Base-by-base conservation (phyloP, 1,140 invertebrate species). In the Listronotus bonariensis region DNA sequence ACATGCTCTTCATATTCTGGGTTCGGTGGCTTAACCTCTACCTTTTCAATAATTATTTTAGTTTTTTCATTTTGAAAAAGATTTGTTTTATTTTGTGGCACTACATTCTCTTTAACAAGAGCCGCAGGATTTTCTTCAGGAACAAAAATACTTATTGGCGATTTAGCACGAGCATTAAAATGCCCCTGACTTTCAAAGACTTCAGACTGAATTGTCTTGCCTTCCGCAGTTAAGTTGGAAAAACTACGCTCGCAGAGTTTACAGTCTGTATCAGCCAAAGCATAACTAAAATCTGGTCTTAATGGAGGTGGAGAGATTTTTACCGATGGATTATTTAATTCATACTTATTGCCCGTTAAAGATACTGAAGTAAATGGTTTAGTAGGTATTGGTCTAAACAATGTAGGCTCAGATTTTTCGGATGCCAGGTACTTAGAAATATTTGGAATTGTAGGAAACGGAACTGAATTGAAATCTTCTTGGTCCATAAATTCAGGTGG, bases 101-200 rank as follows among this genome's bases (percentile, higher is more conserved):
- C 26, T 2, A 59, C 53, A 34, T 45, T 43, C 12, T 36, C 38
- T 63, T 65, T 40, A 1, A 48, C 48, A 7, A 41, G 11, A 56
- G 56, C 49, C 9, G 59, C n/a, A 4, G 10, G 9, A 52, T 51
- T 48, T 61, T 68, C 65, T 31, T 68, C 69, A 4, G 77, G 77
- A 20, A 77, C 70, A 58, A 70, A 77, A 20, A 78, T 68, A 6
- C 56, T 51, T 45, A 73, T 68, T 6, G 76, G 76, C 0, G 77
- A 76, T 54, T 52, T 65, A 0, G 67, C 68, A 38, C 69, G 51
- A 5, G 74, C 74, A 59, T 73, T 73, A 46, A 76, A 78, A 62
- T 78, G 77, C 0, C 77, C 77, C 59, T 76, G 67, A 49, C 75
- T 76, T 69, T 76, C 74, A 51, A 78, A 78, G 12, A 76, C 69